Conservation (phyloP, 2,113 vertebrate genomes). For the Quiscalus mexicanus region DNA sequence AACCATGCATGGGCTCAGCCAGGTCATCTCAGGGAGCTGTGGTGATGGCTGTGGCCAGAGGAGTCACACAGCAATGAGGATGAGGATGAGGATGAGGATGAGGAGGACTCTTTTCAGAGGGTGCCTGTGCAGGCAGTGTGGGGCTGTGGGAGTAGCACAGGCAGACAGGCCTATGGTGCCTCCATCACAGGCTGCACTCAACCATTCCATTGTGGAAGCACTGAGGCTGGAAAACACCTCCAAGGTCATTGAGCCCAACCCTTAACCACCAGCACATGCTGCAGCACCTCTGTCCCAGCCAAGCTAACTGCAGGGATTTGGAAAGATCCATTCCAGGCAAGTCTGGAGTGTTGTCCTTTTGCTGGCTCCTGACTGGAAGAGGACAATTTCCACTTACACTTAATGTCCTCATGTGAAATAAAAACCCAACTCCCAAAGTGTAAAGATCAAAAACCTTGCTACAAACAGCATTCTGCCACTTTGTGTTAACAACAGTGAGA, state of each 20-base stretch:
- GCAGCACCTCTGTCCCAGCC: neutral
- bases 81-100: neutral
- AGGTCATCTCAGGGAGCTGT: neutral
- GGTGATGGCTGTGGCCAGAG: neutral
- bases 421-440: neutral
- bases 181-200: neutral
- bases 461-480: neutral
- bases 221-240: neutral
- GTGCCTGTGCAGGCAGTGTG: no score
- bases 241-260: rapidly evolving
- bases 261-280: neutral
- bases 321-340: neutral
- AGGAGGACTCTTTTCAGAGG: neutral
- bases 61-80: neutral
- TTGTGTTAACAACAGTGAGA: neutral
- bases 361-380: neutral
- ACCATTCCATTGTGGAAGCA: rapidly evolving
- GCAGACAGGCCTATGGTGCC: neutral
- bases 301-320: neutral
- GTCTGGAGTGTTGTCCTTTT: neutral
- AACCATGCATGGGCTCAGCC: neutral
- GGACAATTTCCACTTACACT: neutral
- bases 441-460: neutral
- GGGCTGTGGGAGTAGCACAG: neutral
- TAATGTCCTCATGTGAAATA: neutral